Conservation (phyloP, 2,113 vertebrate genomes). For the Dryoscopus gambensis region DNA sequence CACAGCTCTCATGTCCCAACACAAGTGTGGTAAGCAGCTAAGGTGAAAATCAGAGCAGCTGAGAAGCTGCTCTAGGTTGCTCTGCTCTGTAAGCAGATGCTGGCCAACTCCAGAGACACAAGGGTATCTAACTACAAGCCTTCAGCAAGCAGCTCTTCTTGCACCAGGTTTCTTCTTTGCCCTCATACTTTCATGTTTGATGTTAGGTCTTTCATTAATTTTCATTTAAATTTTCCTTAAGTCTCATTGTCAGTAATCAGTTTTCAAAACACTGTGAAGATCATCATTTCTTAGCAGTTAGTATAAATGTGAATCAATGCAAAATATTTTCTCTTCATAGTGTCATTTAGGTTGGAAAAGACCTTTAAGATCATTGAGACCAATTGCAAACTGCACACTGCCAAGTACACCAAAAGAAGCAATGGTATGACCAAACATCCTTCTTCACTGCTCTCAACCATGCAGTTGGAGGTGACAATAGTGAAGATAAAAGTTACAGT, state of each 20-base stretch:
- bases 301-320: background rate
- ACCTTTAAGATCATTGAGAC: background rate
- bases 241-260: background rate
- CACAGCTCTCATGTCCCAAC: background rate
- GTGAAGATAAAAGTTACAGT: background rate
- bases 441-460: background rate
- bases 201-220: background rate
- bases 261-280: background rate
- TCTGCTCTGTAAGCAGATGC: background rate
- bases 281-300: background rate
- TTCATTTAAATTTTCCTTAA: background rate
- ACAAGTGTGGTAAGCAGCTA: background rate
- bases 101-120: background rate
- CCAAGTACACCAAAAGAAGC: background rate
- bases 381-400: background rate
- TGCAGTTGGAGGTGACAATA: rapidly evolving
- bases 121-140: background rate
- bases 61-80: background rate
- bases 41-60: background rate
- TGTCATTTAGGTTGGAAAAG: background rate
- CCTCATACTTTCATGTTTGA: background rate
- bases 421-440: background rate
- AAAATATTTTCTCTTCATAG: background rate
- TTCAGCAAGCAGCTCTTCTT: background rate
- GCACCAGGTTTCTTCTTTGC: background rate